These are phyloP conservation scores for Corythornis vintsioides DNA, from an alignment of 2,113 vertebrate species.

Conservation along the genomic window DNA sequence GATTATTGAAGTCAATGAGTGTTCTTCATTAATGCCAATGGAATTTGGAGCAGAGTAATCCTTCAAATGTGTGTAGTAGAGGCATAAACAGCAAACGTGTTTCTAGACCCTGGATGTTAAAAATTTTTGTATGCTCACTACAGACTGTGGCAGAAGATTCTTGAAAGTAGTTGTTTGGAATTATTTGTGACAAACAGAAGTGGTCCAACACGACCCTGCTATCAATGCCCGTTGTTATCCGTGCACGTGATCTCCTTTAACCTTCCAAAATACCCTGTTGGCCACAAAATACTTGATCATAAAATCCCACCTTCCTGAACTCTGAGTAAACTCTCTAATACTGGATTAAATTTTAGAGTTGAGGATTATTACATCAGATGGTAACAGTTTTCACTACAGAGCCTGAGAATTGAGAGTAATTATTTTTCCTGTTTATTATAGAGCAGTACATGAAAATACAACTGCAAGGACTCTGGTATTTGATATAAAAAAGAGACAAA, in stretches of 20 bases:
- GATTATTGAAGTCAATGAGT: conserved; percentile 50
- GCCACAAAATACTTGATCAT: not conserved
- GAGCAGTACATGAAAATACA: not conserved
- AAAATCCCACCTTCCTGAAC: not conserved
- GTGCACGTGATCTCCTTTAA: not conserved
- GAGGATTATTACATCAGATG: not conserved
- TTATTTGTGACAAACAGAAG: not conserved
- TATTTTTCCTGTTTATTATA: not conserved
- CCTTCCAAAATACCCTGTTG: not conserved
- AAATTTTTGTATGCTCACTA: conserved; percentile 19
- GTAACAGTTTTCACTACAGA: not conserved
- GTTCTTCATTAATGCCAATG: conserved; percentile 27
- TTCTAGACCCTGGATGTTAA: not conserved
- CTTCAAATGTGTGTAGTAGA: not conserved
- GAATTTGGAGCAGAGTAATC: conserved; percentile 49
- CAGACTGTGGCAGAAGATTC: not conserved
- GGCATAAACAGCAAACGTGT: not conserved
- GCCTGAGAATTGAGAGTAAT: not conserved
- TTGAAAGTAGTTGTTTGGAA: conserved; percentile 45
- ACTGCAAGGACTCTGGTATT: not conserved
- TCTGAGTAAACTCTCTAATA: not conserved
- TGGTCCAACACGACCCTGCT: not conserved
- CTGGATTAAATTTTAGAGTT: not conserved
- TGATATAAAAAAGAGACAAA: not conserved
- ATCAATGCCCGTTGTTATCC: not conserved